A percentile compares a stretch with the other conserved stretches of the same genome.
These are phyloP conservation scores for Rotaria magnacalcarata DNA, from an alignment of 2,888 invertebrate genomes.

Conservation along the genomic window DNA sequence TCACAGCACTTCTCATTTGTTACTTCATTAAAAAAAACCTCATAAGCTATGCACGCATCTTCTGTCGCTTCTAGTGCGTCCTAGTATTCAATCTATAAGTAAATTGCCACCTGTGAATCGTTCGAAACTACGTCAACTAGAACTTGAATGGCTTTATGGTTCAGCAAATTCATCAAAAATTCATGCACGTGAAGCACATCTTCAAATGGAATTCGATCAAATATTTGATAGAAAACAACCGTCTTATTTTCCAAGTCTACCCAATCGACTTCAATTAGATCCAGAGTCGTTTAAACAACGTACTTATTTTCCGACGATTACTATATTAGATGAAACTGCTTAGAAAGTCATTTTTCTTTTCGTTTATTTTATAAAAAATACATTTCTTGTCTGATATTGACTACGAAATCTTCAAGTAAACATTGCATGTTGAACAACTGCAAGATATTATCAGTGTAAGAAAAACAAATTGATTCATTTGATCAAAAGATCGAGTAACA, in stretches of 20 bases:
- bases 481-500: too few species aligned
- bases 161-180: neutral
- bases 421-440: too few species aligned
- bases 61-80: neutral
- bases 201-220: conserved; percentile 31
- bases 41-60: too few species aligned
- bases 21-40: too few species aligned
- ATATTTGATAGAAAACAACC: conserved; percentile 8
- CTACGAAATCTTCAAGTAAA: too few species aligned
- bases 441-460: too few species aligned
- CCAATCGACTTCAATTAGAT: conserved; percentile 4
- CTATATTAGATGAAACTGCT: neutral
- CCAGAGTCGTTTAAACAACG: neutral
- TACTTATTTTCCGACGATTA: neutral
- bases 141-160: conserved; percentile 20
- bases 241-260: conserved; percentile 30
- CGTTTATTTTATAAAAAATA: neutral
- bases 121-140: conserved; percentile 23
- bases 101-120: conserved; percentile 18
- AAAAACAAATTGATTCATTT: too few species aligned
- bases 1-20: too few species aligned
- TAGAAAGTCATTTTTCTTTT: neutral
- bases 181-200: neutral
- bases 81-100: neutral
- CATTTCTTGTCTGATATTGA: neutral